These are phyloP conservation scores for Lynx canadensis DNA, from an alignment of 2,113 vertebrate species.

Conservation along the genomic window DNA sequence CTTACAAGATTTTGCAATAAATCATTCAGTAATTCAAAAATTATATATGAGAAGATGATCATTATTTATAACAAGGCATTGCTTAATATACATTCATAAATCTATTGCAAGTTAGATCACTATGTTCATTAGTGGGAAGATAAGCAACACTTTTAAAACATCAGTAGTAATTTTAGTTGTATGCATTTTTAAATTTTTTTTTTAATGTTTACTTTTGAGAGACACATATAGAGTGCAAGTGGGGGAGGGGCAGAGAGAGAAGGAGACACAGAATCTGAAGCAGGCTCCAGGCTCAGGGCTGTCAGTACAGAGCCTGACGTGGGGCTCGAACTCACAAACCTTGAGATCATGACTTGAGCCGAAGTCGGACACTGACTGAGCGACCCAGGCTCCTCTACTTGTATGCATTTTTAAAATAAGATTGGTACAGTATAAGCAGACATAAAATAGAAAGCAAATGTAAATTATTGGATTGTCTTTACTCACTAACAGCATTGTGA, in stretches of 20 bases:
- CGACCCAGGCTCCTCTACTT: not conserved
- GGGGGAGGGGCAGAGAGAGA: too few species aligned
- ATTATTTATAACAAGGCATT: conserved; percentile 2
- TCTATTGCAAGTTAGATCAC: not conserved
- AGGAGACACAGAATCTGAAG: not conserved
- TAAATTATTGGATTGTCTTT: not conserved
- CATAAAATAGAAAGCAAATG: not conserved
- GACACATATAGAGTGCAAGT: too few species aligned
- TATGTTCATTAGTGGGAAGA: not conserved
- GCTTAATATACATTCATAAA: not conserved
- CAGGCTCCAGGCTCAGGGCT: too few species aligned
- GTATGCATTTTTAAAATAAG: not conserved
- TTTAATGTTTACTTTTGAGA: too few species aligned
- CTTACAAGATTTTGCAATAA: not conserved
- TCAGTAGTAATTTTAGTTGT: conserved; percentile 2
- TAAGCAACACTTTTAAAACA: not conserved
- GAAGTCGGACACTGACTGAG: too few species aligned
- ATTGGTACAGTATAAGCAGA: not conserved
- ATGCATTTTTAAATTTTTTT: not conserved
- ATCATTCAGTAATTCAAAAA: not conserved
- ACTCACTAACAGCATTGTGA: not conserved
- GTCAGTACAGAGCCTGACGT: too few species aligned
- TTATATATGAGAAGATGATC: not conserved
- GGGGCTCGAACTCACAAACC: too few species aligned
- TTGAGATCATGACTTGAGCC: too few species aligned